Conservation (phyloP, 2,113 vertebrate genomes). For the Megaptera novaeangliae region DNA sequence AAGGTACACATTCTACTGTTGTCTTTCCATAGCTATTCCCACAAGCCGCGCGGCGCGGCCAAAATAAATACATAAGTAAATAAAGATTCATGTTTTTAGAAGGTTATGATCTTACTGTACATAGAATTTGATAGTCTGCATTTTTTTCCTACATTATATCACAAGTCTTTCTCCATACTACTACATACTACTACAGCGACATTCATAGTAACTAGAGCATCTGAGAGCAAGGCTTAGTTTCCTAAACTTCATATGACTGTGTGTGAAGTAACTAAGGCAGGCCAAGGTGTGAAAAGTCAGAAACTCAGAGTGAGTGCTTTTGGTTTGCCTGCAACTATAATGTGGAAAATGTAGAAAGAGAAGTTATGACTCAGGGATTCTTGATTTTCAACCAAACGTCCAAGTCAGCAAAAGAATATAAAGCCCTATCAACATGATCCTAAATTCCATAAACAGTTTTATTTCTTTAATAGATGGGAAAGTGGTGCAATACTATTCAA, state of each 20-base stretch:
- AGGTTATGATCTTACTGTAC: background rate
- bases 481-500: background rate
- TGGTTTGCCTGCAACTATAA: background rate
- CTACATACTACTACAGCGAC: background rate
- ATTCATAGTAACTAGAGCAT: background rate
- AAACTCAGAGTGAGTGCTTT: background rate
- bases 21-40: background rate
- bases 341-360: background rate
- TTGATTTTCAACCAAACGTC: background rate
- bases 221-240: background rate
- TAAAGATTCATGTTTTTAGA: background rate
- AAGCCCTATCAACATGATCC: background rate
- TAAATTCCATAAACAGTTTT: background rate
- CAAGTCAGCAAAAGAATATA: background rate
- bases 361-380: slow-evolving; percentile 30
- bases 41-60: background rate
- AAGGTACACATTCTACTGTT: background rate
- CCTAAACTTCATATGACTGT: background rate
- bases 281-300: background rate
- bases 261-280: slow-evolving; percentile 20
- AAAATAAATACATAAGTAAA: background rate
- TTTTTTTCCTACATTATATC: background rate
- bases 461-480: slow-evolving; percentile 1
- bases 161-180: background rate
- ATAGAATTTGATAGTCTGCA: background rate